Evolutionary conservation across 2,797 vertebrate species (phyloP).

Genomic region (Aldrovandia affinis): DNA sequence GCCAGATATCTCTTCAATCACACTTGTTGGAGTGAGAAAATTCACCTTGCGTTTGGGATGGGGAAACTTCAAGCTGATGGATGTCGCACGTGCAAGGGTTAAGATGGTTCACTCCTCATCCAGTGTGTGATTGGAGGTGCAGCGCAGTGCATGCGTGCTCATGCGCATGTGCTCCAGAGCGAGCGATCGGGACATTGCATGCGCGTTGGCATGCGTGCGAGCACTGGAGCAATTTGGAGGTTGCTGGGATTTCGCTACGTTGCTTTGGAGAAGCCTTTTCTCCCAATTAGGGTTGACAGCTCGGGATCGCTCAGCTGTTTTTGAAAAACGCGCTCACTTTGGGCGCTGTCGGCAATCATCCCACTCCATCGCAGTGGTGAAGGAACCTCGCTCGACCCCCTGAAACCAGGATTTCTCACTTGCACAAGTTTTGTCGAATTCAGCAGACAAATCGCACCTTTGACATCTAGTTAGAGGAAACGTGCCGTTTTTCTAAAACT

Average conservation of each 20-base stretch:
- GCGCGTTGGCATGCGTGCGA: slow-evolving; percentile 41
- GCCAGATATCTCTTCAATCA: slow-evolving; percentile 36
- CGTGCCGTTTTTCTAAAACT: neutral
- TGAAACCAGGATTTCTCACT: slow-evolving; percentile 22
- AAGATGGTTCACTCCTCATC: slow-evolving; percentile 44
- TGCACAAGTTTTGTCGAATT: slow-evolving; percentile 12
- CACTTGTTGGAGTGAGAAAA: slow-evolving; percentile 43
- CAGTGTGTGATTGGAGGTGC: neutral
- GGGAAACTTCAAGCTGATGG: slow-evolving; percentile 44
- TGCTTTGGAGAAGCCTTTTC: neutral
- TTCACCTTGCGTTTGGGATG: slow-evolving; percentile 32
- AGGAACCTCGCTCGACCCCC: slow-evolving; percentile 20
- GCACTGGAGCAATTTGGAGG: neutral
- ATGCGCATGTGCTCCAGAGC: neutral
- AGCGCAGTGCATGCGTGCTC: neutral
- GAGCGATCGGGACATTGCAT: slow-evolving; percentile 35
- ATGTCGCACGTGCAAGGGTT: slow-evolving; percentile 48
- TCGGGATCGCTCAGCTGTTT: neutral
- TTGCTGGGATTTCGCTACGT: neutral
- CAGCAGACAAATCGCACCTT: neutral
- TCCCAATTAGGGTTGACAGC: slow-evolving; percentile 17
- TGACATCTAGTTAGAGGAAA: slow-evolving; percentile 12
- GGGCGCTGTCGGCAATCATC: slow-evolving; percentile 42
- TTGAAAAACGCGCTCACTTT: neutral
- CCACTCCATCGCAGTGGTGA: neutral